Base-by-base conservation (phyloP, 2,888 invertebrate genomes). In the Drosophila infuscata region DNA sequence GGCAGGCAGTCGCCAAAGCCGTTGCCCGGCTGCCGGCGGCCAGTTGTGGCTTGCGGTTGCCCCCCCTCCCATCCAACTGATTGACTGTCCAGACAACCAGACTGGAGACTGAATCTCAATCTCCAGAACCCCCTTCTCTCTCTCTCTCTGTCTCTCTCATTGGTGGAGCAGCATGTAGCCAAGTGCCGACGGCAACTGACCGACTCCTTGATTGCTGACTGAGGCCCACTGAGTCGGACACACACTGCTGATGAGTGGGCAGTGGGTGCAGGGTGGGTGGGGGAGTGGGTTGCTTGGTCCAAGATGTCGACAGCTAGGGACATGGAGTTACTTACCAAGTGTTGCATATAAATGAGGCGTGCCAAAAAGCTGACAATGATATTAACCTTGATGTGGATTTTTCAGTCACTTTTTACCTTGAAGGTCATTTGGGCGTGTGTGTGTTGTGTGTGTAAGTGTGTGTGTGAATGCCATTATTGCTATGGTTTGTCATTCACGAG, bases 331-430 rank as follows among this genome's bases (percentile, higher is more conserved):
- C 25, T 32, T 25, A 66, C 54, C 49, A 51, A 71, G 72, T 75
- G 80, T 74, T 71, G 90, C 90, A 89, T 90, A 90, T 79, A 75
- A 86, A 88, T 88, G 83, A 90, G 86, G 73, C 79, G 70, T 85
- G 73, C 70, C 86, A 70, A 76, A 85, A 86, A 81, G 81, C 83
- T 86, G 90, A 90, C 89, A 90, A 82, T 79, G 87, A 89, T 83
- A 90, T 88, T 88, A 86, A 88, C 90, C 89, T 89, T 83, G 90
- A 86, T 25, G 76, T 72, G 59, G 48, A 48, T 65, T 54, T 68
- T 63, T 59, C 59, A 71, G 57, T 74, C 52, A 68, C 58, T 52
- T 65, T n/a, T 8, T 8, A 15, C 25, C 32, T 32, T 61, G 63
- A 78, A 78, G 81, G 81, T 78, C 77, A 48, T 41, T 49, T 33